Conservation (phyloP, 2,888 invertebrate species). For the Heliconius erato region DNA sequence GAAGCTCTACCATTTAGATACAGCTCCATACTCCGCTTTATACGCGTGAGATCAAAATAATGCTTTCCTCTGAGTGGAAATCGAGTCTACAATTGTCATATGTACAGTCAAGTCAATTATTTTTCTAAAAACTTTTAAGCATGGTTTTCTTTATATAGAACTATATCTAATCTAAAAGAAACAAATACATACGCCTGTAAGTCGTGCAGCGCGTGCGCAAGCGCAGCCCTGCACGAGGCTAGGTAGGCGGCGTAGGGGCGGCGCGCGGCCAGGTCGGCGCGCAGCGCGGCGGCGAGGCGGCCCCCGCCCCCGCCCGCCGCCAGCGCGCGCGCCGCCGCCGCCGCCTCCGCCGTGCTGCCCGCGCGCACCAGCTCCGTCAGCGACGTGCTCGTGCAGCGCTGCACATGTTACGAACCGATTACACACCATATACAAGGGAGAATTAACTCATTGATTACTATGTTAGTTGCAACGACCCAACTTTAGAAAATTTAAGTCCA, state of each 20-base stretch:
- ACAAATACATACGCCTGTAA: constrained; percentile 60
- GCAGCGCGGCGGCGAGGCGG: constrained; percentile 73
- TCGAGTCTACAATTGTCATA: no score
- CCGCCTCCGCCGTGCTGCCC: constrained; percentile 61
- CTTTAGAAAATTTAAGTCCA: no score
- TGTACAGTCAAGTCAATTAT: no score
- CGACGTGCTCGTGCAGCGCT: constrained; percentile 75
- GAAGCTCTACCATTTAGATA: no score
- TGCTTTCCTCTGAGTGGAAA: no score
- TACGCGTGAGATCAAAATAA: no score
- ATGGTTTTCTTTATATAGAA: no score
- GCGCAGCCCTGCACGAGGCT: constrained; percentile 70
- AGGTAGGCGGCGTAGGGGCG: constrained; percentile 78
- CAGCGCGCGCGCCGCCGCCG: constrained; percentile 55
- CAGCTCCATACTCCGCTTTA: no score
- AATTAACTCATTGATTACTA: no score
- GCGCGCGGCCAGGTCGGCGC: constrained; percentile 77
- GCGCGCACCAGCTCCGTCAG: constrained; percentile 76
- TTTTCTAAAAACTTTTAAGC: no score
- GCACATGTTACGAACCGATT: constrained; percentile 40
- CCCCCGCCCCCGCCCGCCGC: constrained; percentile 60
- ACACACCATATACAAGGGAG: background rate
- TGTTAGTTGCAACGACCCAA: no score
- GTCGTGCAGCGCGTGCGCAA: constrained; percentile 68
- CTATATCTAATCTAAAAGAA: no score